A percentile compares a stretch with the other conserved stretches of the same genome.
These are phyloP conservation scores for Homarus gammarus DNA, from an alignment of 2,888 invertebrate species.

Conservation along the genomic window DNA sequence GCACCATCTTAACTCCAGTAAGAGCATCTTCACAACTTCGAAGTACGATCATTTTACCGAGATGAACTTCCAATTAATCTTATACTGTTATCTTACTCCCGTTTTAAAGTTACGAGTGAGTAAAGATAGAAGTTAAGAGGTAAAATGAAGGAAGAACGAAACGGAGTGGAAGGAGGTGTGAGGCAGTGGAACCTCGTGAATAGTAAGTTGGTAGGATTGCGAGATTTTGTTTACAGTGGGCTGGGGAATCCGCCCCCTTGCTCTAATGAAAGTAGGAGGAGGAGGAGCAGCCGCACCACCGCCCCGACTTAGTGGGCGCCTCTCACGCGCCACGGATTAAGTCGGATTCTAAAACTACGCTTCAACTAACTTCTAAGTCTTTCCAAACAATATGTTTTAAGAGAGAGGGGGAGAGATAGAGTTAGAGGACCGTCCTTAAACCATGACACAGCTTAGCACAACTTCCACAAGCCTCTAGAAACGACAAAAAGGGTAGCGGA, in stretches of 20 bases:
- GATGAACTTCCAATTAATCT: too few species aligned
- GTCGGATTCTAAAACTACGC: slow-evolving; percentile 28
- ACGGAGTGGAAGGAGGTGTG: neutral
- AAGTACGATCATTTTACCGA: too few species aligned
- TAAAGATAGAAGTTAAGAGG: neutral
- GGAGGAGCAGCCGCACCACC: neutral
- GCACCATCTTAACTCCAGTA: too few species aligned
- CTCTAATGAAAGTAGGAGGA: slow-evolving; percentile 46
- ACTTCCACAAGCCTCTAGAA: neutral
- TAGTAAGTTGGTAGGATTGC: slow-evolving; percentile 34
- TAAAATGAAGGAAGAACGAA: slow-evolving; percentile 3
- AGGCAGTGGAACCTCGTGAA: slow-evolving; percentile 17
- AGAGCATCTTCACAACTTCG: too few species aligned
- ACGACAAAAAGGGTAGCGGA: too few species aligned
- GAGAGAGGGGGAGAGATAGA: slow-evolving; percentile 21
- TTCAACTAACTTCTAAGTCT: slow-evolving; percentile 26
- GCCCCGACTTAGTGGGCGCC: slow-evolving; percentile 3
- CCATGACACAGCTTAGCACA: neutral
- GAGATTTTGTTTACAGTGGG: slow-evolving; percentile 45
- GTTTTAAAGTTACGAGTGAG: too few species aligned
- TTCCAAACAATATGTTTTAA: slow-evolving; percentile 13
- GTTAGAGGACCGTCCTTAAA: slow-evolving; percentile 13
- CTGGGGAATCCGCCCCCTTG: slow-evolving; percentile 43
- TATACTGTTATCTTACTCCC: neutral
- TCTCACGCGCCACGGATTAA: slow-evolving; percentile 24